Conservation (phyloP, 2,888 invertebrate species). For the Papilio protenor region DNA sequence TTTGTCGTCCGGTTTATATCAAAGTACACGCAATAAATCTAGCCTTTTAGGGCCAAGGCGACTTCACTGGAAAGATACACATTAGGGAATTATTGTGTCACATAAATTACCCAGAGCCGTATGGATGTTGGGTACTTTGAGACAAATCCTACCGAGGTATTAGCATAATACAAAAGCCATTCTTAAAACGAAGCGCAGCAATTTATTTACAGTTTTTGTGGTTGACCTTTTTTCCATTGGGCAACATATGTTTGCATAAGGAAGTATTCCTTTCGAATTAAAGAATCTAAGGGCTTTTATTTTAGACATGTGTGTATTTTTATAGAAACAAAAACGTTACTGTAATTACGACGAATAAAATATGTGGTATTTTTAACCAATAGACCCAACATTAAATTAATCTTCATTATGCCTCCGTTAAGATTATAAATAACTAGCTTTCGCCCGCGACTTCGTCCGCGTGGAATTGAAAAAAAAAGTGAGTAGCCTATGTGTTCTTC, state of each 20-base stretch:
- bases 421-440: no score
- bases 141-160: slow-evolving; percentile 34
- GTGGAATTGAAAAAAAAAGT: no score
- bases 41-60: slow-evolving; percentile 38
- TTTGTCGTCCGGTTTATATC: slow-evolving; percentile 38
- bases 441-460: no score
- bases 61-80: slow-evolving; percentile 41
- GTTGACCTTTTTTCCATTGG: not conserved
- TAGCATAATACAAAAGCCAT: slow-evolving; percentile 35
- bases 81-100: slow-evolving; percentile 43
- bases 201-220: slow-evolving; percentile 23
- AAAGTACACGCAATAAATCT: slow-evolving; percentile 43
- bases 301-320: not conserved
- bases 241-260: not conserved
- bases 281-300: not conserved
- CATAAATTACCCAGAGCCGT: slow-evolving; percentile 43
- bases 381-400: no score
- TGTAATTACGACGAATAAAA: not conserved
- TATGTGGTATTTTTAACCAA: not conserved
- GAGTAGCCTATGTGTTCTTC: no score
- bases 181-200: slow-evolving; percentile 6
- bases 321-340: not conserved
- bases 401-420: no score
- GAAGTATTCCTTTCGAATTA: not conserved
- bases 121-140: slow-evolving; percentile 35